These are phyloP conservation scores for Tupaia tana DNA, from an alignment of 2,113 vertebrate species.

Conservation along the genomic window DNA sequence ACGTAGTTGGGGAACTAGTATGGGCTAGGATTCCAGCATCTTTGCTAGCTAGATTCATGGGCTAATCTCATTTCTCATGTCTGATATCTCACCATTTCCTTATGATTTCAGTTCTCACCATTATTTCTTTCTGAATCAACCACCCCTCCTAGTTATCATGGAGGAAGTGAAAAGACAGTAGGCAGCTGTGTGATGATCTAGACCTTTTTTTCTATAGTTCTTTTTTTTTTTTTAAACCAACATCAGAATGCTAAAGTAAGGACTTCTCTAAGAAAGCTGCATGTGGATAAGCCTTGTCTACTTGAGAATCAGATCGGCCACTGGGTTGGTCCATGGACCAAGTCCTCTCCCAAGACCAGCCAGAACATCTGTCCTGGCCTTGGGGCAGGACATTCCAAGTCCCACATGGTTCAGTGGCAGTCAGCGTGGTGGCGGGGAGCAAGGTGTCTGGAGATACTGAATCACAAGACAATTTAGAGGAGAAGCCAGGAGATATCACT, in stretches of 20 bases:
- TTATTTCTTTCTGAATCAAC: constrained; percentile 39
- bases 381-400: not conserved
- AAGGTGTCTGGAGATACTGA: not conserved
- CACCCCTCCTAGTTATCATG: not conserved
- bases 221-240: constrained; percentile 27
- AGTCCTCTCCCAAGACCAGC: not conserved
- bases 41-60: not conserved
- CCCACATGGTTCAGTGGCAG: not conserved
- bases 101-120: not conserved
- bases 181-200: not conserved
- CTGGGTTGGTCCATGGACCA: not conserved
- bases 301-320: not conserved
- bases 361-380: not conserved
- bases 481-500: not conserved
- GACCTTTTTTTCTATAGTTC: constrained; percentile 49
- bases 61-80: not conserved
- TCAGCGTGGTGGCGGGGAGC: not conserved
- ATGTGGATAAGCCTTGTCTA: not conserved
- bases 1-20: not conserved
- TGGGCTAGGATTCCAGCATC: not conserved
- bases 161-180: constrained; percentile 67
- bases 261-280: constrained; percentile 53
- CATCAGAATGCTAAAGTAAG: constrained; percentile 59
- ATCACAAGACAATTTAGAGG: not conserved
- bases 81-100: not conserved